These are phyloP conservation scores for Stramonita haemastoma DNA, from an alignment of 2,888 invertebrate species.

Conservation along the genomic window DNA sequence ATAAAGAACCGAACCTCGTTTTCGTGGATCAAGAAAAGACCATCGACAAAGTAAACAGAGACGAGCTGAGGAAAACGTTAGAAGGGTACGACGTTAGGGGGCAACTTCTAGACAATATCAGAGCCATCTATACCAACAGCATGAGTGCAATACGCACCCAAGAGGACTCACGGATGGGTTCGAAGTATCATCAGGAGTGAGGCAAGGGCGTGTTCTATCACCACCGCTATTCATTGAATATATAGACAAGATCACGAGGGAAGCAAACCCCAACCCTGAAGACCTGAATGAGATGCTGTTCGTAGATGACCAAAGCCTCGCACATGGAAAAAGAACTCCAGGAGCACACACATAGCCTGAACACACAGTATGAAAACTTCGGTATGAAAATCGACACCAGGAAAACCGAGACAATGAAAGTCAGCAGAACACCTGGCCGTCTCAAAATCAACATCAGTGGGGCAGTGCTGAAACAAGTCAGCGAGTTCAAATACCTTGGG, in stretches of 20 bases:
- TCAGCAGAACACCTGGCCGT: background rate
- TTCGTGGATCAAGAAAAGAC: background rate
- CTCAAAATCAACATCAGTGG: background rate
- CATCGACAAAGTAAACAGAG: background rate
- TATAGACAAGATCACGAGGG: background rate
- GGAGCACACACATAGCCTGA: background rate
- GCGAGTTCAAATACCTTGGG: background rate
- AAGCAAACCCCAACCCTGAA: background rate
- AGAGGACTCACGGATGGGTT: background rate
- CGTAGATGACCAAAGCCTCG: background rate
- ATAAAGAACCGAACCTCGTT: background rate
- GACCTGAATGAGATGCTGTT: background rate
- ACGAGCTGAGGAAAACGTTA: background rate
- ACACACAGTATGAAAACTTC: background rate
- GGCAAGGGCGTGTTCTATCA: background rate
- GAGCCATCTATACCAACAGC: background rate
- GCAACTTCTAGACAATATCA: background rate
- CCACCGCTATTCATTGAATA: background rate
- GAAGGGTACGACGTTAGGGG: background rate
- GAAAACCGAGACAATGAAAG: background rate
- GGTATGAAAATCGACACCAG: background rate
- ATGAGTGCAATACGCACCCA: background rate
- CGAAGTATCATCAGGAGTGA: background rate
- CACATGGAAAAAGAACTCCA: background rate
- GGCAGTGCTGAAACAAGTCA: background rate